Evolutionary conservation across 2,888 invertebrate genomes (phyloP), one percentile per base, ranked within the genome.

Genomic region (Hofmannophila pseudospretella): DNA sequence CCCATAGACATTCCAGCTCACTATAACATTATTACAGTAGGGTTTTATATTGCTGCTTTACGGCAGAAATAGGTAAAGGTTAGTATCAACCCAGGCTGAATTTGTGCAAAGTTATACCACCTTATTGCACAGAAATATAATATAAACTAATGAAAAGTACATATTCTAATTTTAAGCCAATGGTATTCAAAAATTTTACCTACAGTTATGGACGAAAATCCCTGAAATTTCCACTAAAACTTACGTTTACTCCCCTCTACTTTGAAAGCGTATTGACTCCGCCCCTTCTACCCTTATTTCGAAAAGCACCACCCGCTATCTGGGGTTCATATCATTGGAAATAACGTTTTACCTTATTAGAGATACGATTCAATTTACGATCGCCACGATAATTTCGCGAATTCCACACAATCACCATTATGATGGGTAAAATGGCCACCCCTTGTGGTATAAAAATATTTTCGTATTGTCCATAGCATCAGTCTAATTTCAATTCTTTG

Each of bases 361-460:
- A 2, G 7, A 7, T 3, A 9, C 8, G 39, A n/a, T 44, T 48
- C 16, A 19, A 9, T 10, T 4, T 27, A 11, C 11, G 4, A 27
- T 27, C 3, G 1, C 25, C 1, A 25, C 5, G 12, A 27, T 3
- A 7, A 1, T 4, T 3, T 10, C n/a, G 27, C 5, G 10, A 27
- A 11, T 5, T 12, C 10, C 19, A 41, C 39, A 48, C 47, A 41
- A 39, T 40, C 57, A 23, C 57, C 45, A 52, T 49, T 41, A 45
- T 32, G 35, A 39, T 30, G 34, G 9, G 36, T 34, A 37, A 16
- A 58, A 64, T 57, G 52, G 45, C 60, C 61, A 69, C 73, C 74
- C 76, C 65, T 49, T 38, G 44, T 44, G 45, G 62, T 78, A 80
- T 81, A 82, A 80, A 81, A 73, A 65, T 59, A 65, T 62, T 55